Conservation (phyloP, 2,888 invertebrate species). For the Cetonia aurata region DNA sequence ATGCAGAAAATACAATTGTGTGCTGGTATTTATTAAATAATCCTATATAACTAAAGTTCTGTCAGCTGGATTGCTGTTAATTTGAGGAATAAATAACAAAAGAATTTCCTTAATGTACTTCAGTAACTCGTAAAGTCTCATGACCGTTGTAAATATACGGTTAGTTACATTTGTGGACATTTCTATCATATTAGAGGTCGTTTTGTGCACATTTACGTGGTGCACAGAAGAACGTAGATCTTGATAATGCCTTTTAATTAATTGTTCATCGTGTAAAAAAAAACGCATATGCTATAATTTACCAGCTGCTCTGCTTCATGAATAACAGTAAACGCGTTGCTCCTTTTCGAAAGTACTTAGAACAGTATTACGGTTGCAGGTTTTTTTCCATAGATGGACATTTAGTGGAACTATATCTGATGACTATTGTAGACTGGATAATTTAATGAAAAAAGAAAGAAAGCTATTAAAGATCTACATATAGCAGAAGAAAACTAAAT, state of each 20-base stretch:
- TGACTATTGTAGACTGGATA: no score
- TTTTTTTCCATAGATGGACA: no score
- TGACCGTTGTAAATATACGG: constrained; percentile 60
- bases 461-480: no score
- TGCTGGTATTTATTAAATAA: constrained; percentile 51
- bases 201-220: constrained; percentile 50
- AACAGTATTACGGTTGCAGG: constrained; percentile 29
- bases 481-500: no score
- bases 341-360: constrained; percentile 36
- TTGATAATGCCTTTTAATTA: constrained; percentile 56
- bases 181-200: constrained; percentile 57
- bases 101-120: constrained; percentile 55
- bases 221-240: constrained; percentile 52
- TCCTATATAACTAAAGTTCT: constrained; percentile 50
- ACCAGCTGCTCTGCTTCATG: constrained; percentile 42
- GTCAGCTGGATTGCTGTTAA: constrained; percentile 56
- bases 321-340: constrained; percentile 44
- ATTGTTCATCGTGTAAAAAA: constrained; percentile 48
- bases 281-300: constrained; percentile 39
- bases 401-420: no score
- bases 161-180: constrained; percentile 57
- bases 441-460: no score
- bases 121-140: constrained; percentile 58
- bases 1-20: constrained; percentile 41
- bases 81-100: constrained; percentile 58